Evolutionary conservation across 2,113 vertebrate genomes (phyloP), one percentile per base, ranked within the genome.

Genomic region (Uropsilus gracilis): DNA sequence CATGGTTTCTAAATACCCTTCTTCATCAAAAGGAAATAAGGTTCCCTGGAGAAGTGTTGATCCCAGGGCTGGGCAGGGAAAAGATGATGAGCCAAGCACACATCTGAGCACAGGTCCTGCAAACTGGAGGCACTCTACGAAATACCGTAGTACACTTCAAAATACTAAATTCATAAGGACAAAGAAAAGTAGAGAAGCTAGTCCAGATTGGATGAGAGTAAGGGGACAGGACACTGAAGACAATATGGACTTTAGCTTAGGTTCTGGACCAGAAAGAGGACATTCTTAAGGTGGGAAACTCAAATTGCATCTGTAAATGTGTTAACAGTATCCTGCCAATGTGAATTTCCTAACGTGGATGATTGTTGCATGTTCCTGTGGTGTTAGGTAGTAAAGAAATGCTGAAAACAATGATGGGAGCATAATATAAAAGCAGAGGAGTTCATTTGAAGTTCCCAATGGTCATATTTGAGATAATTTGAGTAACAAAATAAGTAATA

Each of bases 351-450:
- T 42, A 37, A 42, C 28, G 39, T 24, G 42, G 37, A 71, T 24
- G 22, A 42, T 71, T 1, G 3, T 20, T 39, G n/a, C 34, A 3
- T 69, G 18, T 37, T 64, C 48, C 57, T 44, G 0, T 75, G 30
- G 55, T 80, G 24, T 10, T 72, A 80, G 77, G 30, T 85, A 73
- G 30, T 44, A 59, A 91, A 82, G 64, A 94, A 83, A 84, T 46
- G 28, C 61, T 94, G 12, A 69, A 37, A 53, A 80, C n/a, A n/a
- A n/a, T 24, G 8, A 34, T 18, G 1, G 44, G 18, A n/a, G 3
- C 32, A 34, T 66, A 83, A 37, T 34, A 53, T 44, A 76, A 86
- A 39, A 72, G 81, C 32, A 24, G 42, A 72, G 48, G 18, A 48
- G 26, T 53, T 92, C 3, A 59, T 81, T 48, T 86, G 34, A 89